Conservation (phyloP, 2,797 vertebrate species). For the Neostethus bicornis region DNA sequence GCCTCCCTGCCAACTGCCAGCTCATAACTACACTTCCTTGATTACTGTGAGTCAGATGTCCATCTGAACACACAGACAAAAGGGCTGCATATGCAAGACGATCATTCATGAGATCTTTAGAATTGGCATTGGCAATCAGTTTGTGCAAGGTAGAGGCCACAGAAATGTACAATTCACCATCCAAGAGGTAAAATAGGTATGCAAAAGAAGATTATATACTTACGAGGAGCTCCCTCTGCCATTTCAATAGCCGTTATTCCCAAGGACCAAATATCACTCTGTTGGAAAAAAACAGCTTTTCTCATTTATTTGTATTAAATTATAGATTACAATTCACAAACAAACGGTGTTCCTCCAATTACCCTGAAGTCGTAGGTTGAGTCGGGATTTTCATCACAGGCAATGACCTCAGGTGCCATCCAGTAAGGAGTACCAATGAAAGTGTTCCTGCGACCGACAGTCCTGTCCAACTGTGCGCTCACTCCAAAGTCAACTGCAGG, state of each 20-base stretch:
- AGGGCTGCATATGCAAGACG: constrained; percentile 43
- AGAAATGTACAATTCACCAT: constrained; percentile 7
- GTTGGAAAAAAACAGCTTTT: constrained; percentile 48
- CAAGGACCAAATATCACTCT: constrained; percentile 97
- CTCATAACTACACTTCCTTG: constrained; percentile 69
- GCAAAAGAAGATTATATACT: constrained; percentile 64
- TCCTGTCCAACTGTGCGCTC: constrained; percentile 92
- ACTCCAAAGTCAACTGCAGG: constrained; percentile 91
- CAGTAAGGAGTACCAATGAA: constrained; percentile 96
- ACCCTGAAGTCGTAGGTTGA: constrained; percentile 96
- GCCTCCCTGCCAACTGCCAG: constrained; percentile 64
- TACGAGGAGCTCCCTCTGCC: constrained; percentile 94
- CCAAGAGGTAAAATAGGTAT: constrained; percentile 1
- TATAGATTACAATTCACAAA: not conserved
- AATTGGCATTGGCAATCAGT: constrained; percentile 31
- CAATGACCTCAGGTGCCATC: constrained; percentile 96
- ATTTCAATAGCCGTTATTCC: constrained; percentile 96
- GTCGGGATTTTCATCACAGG: constrained; percentile 94
- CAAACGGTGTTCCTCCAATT: constrained; percentile 22
- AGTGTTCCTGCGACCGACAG: constrained; percentile 91
- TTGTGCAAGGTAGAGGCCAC: not conserved
- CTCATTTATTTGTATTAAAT: not conserved
- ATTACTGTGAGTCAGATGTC: constrained; percentile 73
- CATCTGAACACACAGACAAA: constrained; percentile 67
- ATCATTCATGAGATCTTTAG: constrained; percentile 58